Base-by-base conservation (phyloP, 1,140 invertebrate genomes). In the Cydia pomonella region DNA sequence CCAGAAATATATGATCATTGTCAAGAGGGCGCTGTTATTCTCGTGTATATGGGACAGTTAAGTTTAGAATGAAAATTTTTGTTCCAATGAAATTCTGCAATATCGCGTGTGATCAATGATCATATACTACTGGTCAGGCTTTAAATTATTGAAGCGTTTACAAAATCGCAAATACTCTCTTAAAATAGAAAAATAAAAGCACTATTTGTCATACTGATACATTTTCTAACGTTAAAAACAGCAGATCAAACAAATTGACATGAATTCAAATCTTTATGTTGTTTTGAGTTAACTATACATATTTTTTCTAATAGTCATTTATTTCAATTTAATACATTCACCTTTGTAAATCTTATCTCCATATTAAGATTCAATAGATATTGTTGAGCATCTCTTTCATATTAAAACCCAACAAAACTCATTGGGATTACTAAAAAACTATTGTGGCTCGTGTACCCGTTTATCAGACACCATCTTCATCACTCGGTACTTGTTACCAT, bases 381-480 rank as follows among this genome's bases (percentile, higher is more conserved):
- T 69, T 69, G 64, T 69, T 69, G 33, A 69, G 64, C 64, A 69
- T 69, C 64, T 69, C 64, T 33, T 69, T 69, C 64, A 69, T 69
- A 69, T 69, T 69, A 69, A 33, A 69, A 69, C 77, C 79, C 69
- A 82, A 78, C 75, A 79, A 76, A 85, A 80, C 81, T 84, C 79
- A 87, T 87, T 87, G 82, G 80, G 84, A 88, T 86, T 73, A 79
- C 73, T 79, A 82, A 81, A 84, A 76, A 77, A 78, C 80, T 78
- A 85, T 90, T 87, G 87, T 87, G 75, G 73, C 80, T 80, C 74
- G 76, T 84, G 80, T 84, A 79, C 77, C 73, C 81, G 82, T 63
- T 33, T 85, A 90, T 90, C 88, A 53, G 79, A 84, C 85, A 83
- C 83, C 83, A 90, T 90, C 88, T 88, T 85, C 76, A 85, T 85